Conservation (phyloP, 2,113 vertebrate genomes). For the Asarcornis scutulata region DNA sequence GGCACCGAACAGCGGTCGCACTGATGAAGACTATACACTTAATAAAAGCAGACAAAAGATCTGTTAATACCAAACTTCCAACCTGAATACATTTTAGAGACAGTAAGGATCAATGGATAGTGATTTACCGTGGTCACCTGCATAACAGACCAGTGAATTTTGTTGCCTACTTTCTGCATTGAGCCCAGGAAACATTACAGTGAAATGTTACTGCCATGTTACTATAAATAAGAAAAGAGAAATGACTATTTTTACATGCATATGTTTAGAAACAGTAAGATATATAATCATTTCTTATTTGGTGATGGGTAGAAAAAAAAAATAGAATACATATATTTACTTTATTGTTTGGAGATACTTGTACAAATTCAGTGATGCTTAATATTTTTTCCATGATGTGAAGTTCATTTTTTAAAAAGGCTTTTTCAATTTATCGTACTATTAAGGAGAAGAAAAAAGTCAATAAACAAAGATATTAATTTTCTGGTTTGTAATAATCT, state of each 20-base stretch:
- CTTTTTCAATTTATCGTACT: background rate
- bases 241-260: background rate
- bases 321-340: background rate
- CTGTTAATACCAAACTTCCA: background rate
- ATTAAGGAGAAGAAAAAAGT: background rate
- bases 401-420: constrained; percentile 40
- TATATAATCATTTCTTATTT: background rate
- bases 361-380: background rate
- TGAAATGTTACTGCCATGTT: background rate
- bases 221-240: background rate
- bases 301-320: constrained; percentile 33
- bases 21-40: fast-evolving
- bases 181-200: background rate
- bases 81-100: background rate
- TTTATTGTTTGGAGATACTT: background rate
- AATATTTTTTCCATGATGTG: constrained; percentile 19
- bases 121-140: background rate
- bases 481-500: constrained; percentile 38
- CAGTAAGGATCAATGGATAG: background rate
- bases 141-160: background rate
- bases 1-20: fast-evolving
- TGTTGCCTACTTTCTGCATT: background rate
- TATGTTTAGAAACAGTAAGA: background rate
- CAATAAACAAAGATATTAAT: background rate
- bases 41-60: fast-evolving